Evolutionary conservation across 2,888 invertebrate genomes (phyloP).

Genomic region (Drosophila prostipennis): DNA sequence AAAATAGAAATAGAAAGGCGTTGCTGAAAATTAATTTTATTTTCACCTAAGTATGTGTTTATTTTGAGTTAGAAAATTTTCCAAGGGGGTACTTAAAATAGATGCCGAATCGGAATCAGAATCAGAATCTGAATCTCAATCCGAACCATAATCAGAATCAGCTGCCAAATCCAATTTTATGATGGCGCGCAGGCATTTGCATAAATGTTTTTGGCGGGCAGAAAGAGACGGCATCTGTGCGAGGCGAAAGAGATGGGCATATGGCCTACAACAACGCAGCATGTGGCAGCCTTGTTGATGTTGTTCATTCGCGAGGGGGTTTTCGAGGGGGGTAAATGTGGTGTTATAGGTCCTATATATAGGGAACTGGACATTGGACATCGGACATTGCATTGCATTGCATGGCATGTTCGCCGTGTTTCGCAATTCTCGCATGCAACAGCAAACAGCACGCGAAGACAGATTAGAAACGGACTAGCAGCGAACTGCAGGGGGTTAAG

Average conservation of each 20-base stretch:
- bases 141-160: conserved; percentile 57
- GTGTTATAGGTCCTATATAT: conserved; percentile 1
- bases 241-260: conserved; percentile 22
- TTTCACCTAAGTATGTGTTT: conserved; percentile 45
- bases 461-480: conserved; percentile 67
- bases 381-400: conserved; percentile 29
- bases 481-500: conserved; percentile 38
- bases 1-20: conserved; percentile 55
- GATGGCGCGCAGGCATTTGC: conserved; percentile 65
- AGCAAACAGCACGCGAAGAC: conserved; percentile 75
- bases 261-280: conserved; percentile 50
- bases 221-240: conserved; percentile 28
- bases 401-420: conserved; percentile 75
- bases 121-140: conserved; percentile 37
- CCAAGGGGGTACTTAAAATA: conserved; percentile 64
- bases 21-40: conserved; percentile 65
- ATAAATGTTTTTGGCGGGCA: conserved; percentile 46
- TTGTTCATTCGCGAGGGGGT: conserved; percentile 33
- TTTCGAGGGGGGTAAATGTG: conserved; percentile 1
- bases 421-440: conserved; percentile 71
- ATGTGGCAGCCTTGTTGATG: conserved; percentile 67
- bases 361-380: conserved; percentile 14
- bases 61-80: conserved; percentile 53
- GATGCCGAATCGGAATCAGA: conserved; percentile 53
- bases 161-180: conserved; percentile 80